Percentiles rank a stretch among this genome's conserved stretches.
Conservation (phyloP, 2,113 vertebrate genomes). For the Varanus salvator region DNA sequence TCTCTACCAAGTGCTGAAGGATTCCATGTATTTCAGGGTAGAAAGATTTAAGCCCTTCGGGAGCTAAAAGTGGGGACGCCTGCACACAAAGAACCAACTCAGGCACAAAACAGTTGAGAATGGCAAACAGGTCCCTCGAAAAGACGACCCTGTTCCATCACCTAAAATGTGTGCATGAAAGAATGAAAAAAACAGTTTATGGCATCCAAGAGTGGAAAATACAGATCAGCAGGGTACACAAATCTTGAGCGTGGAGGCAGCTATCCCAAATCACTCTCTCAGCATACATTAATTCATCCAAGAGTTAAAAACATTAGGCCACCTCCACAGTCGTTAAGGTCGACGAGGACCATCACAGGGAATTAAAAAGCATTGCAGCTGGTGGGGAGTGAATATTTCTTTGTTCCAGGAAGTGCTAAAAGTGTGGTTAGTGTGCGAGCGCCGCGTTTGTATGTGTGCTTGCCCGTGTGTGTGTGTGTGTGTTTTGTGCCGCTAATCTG, state of each 20-base stretch:
- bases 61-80: neutral
- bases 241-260: neutral
- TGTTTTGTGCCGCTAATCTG: too few species aligned
- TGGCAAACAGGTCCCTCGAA: neutral
- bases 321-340: neutral
- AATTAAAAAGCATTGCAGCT: too few species aligned
- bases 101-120: neutral
- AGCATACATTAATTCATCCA: neutral
- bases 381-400: neutral
- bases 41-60: neutral
- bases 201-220: neutral
- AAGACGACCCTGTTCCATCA: neutral
- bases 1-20: neutral
- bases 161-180: rapidly evolving
- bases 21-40: too few species aligned
- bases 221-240: neutral
- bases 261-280: neutral
- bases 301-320: neutral
- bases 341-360: neutral
- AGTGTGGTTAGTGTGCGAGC: neutral
- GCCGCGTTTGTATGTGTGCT: neutral
- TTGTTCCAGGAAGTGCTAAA: neutral
- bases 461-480: too few species aligned
- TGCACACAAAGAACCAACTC: neutral
- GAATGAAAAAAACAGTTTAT: neutral